These are phyloP conservation scores for Scrobipalpa costella DNA, from an alignment of 2,888 invertebrate species.

Conservation along the genomic window DNA sequence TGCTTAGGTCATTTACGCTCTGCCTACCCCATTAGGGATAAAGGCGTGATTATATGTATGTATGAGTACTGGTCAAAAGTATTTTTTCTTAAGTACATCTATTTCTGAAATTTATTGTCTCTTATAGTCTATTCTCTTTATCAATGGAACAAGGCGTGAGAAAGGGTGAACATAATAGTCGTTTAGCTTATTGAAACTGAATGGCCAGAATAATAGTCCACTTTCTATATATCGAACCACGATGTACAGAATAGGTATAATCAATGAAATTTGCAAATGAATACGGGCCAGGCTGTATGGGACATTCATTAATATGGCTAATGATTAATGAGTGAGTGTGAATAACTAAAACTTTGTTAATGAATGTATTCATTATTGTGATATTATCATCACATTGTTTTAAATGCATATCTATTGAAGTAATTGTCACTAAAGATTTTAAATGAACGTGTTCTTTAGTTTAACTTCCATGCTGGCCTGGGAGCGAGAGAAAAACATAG, in stretches of 20 bases:
- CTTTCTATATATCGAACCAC: background rate
- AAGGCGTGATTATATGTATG: too few relatives aligned
- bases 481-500: too few relatives aligned
- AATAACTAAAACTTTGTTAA: background rate
- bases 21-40: too few relatives aligned
- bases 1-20: too few relatives aligned
- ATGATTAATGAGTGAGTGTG: background rate
- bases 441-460: background rate
- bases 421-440: background rate
- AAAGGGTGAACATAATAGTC: background rate
- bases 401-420: background rate
- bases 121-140: background rate
- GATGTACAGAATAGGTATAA: background rate
- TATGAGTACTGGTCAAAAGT: too few relatives aligned
- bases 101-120: too few relatives aligned
- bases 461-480: too few relatives aligned
- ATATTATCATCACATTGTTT: background rate
- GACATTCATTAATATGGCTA: background rate
- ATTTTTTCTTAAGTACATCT: too few relatives aligned
- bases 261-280: conserved; percentile 12
- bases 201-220: background rate
- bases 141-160: background rate
- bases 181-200: background rate
- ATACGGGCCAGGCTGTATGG: background rate
- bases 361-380: background rate